A percentile compares a stretch with the other conserved stretches of the same genome.
Evolutionary conservation across 2,797 vertebrate genomes (phyloP).

Genomic region (Limosa lapponica): DNA sequence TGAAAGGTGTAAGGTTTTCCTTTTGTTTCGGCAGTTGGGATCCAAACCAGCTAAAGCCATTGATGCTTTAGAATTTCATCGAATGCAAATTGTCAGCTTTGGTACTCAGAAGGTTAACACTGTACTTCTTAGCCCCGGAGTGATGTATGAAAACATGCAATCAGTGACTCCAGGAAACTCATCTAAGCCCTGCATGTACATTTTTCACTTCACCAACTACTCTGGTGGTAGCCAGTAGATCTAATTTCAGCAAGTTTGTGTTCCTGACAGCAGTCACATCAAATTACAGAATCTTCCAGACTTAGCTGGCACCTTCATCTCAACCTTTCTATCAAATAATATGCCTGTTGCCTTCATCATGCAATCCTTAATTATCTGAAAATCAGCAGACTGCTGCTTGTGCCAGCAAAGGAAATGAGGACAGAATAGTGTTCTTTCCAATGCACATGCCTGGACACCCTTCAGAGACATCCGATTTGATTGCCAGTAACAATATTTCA

Average conservation of each 20-base stretch:
- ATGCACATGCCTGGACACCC: slow-evolving; percentile 35
- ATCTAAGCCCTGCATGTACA: slow-evolving; percentile 52
- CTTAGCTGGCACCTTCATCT: slow-evolving; percentile 69
- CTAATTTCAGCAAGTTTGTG: slow-evolving; percentile 59
- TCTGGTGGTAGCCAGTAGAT: slow-evolving; percentile 39
- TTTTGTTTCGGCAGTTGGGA: not conserved
- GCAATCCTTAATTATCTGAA: slow-evolving; percentile 72
- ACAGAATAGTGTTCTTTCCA: slow-evolving; percentile 44
- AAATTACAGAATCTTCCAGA: slow-evolving; percentile 69
- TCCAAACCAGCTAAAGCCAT: not conserved
- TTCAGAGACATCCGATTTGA: slow-evolving; percentile 62
- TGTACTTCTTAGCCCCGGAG: not conserved
- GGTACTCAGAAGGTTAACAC: slow-evolving; percentile 51
- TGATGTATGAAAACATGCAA: slow-evolving; percentile 34
- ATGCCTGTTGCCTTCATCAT: slow-evolving; percentile 67
- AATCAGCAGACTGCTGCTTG: slow-evolving; percentile 62
- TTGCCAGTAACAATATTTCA: slow-evolving; percentile 52
- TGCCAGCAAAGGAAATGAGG: slow-evolving; percentile 63
- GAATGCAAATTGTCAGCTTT: slow-evolving; percentile 15
- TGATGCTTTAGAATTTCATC: not conserved
- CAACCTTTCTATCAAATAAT: slow-evolving; percentile 71
- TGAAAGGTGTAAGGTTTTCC: not conserved
- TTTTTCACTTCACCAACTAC: slow-evolving; percentile 55
- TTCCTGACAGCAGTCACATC: slow-evolving; percentile 70
- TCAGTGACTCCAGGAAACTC: slow-evolving; percentile 49